These are phyloP conservation scores for Dichetophora obliterata DNA, from an alignment of 2,888 invertebrate genomes.

Conservation along the genomic window DNA sequence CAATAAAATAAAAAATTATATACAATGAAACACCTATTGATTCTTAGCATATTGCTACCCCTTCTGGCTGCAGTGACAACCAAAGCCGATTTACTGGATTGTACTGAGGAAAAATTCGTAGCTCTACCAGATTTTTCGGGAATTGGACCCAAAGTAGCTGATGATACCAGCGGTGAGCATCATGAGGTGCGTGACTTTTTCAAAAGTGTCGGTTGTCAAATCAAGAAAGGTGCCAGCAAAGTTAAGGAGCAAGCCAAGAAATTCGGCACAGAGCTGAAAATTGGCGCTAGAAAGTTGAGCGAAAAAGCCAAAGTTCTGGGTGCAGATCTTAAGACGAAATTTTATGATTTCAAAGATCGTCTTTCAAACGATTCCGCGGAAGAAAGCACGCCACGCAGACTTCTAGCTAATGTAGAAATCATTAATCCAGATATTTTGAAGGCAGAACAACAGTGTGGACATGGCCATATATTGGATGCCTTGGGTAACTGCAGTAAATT, in stretches of 20 bases:
- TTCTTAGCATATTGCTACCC: conserved; percentile 47
- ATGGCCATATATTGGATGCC: conserved; percentile 65
- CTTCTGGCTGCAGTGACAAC: conserved; percentile 45
- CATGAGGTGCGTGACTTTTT: conserved; percentile 61
- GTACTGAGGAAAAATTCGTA: conserved; percentile 57
- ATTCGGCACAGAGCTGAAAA: conserved; percentile 60
- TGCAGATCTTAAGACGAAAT: conserved; percentile 59
- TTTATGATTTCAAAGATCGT: conserved; percentile 62
- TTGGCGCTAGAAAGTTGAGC: conserved; percentile 61
- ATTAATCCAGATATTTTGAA: conserved; percentile 64
- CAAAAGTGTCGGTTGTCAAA: conserved; percentile 62
- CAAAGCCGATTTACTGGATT: conserved; percentile 59
- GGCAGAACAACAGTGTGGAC: conserved; percentile 64
- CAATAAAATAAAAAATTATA: conserved; percentile 12
- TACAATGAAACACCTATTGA: conserved; percentile 49
- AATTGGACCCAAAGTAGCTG: conserved; percentile 51
- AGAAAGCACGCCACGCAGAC: conserved; percentile 51
- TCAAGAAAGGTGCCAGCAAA: conserved; percentile 61
- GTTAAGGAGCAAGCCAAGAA: conserved; percentile 62
- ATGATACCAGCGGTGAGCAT: conserved; percentile 50
- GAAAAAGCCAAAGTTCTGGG: conserved; percentile 63
- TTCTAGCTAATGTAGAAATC: conserved; percentile 62
- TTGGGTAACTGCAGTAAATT: conserved; percentile 66
- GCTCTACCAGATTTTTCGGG: conserved; percentile 51
- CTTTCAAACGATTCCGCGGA: conserved; percentile 53